Conservation (phyloP, 2,888 invertebrate species). For the Drosophila fungiperda region DNA sequence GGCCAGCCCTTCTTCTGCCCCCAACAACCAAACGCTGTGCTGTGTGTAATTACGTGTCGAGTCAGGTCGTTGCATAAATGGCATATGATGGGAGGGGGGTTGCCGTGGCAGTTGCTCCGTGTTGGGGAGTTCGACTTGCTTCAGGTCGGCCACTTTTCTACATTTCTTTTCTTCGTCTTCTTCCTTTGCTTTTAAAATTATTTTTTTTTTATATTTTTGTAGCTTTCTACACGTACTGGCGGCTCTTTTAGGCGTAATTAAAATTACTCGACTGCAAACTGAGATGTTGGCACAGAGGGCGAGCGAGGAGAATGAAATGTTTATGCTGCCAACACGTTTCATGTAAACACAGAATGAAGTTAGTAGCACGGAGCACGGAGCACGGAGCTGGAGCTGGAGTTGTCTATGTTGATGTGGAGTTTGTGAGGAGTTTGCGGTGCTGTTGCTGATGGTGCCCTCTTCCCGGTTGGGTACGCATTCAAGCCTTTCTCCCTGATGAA, state of each 20-base stretch:
- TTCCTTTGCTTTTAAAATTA: constrained; percentile 4
- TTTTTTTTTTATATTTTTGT: constrained; percentile 17
- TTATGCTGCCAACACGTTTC: constrained; percentile 77
- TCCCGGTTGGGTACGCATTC: constrained; percentile 41
- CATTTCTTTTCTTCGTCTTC: constrained; percentile 11
- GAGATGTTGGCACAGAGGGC: not conserved
- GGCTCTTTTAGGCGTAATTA: constrained; percentile 81
- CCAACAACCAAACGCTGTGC: not conserved
- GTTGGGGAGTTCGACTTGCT: constrained; percentile 7
- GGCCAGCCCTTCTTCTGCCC: constrained; percentile 18
- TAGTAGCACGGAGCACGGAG: constrained; percentile 26
- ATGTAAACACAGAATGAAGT: constrained; percentile 61
- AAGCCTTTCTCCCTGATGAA: constrained; percentile 71
- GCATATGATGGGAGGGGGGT: constrained; percentile 33
- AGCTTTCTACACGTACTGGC: constrained; percentile 68
- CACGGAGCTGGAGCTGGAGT: constrained; percentile 15
- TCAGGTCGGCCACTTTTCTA: constrained; percentile 39
- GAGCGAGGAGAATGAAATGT: constrained; percentile 54
- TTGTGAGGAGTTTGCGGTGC: constrained; percentile 10
- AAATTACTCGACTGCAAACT: constrained; percentile 74
- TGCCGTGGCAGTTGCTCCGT: constrained; percentile 5
- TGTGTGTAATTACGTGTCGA: constrained; percentile 64
- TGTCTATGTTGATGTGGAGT: constrained; percentile 10
- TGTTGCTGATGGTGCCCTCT: constrained; percentile 24
- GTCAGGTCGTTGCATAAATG: constrained; percentile 72